A percentile compares a stretch with the other conserved stretches of the same genome.
Evolutionary conservation across 2,888 invertebrate species (phyloP).

Genomic region (Tetragnatha montana): DNA sequence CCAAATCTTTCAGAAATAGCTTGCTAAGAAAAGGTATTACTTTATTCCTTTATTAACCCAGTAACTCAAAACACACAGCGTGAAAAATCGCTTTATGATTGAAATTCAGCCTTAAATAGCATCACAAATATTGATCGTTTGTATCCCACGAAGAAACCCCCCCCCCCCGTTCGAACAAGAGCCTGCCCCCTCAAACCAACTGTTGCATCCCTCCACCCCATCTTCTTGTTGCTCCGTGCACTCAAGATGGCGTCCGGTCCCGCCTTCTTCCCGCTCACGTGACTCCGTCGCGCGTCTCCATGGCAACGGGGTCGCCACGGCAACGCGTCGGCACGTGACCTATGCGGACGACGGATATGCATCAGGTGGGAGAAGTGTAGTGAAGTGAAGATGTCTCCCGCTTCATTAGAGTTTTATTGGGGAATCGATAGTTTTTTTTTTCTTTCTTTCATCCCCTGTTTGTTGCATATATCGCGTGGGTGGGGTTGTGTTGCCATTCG

Average conservation of each 20-base stretch:
- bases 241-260: slow-evolving; percentile 43
- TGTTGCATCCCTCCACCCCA: slow-evolving; percentile 35
- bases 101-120: too few species aligned
- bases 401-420: neutral
- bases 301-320: slow-evolving; percentile 51
- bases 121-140: too few species aligned
- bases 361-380: neutral
- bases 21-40: too few species aligned
- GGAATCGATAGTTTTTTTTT: neutral
- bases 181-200: slow-evolving; percentile 22
- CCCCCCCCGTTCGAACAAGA: too few species aligned
- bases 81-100: too few species aligned
- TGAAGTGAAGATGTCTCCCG: neutral
- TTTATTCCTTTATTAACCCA: too few species aligned
- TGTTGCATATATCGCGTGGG: neutral
- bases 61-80: too few species aligned
- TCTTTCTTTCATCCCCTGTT: neutral
- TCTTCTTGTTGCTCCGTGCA: slow-evolving; percentile 13
- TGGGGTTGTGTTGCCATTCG: neutral
- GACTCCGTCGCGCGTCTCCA: slow-evolving; percentile 32
- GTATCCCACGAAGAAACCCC: too few species aligned
- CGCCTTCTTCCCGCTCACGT: slow-evolving; percentile 35
- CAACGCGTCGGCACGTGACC: slow-evolving; percentile 59
- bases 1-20: too few species aligned
- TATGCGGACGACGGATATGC: slow-evolving; percentile 17